These are phyloP conservation scores for Megastigmus dorsalis DNA, from an alignment of 2,888 invertebrate genomes.

Conservation along the genomic window DNA sequence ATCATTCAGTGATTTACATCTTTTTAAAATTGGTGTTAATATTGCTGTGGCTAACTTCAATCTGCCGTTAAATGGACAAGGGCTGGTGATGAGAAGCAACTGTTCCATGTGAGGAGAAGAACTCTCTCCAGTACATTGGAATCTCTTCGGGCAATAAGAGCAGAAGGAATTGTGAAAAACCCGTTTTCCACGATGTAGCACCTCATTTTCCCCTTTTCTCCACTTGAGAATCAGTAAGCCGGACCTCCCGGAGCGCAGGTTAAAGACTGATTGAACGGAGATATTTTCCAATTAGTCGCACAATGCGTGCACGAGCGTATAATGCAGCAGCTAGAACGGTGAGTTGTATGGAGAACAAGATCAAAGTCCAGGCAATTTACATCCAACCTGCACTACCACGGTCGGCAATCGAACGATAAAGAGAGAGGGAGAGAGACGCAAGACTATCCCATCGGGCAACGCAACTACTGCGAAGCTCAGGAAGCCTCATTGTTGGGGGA, in stretches of 20 bases:
- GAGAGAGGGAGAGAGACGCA: not conserved
- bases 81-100: too few relatives aligned
- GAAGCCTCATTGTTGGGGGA: constrained; percentile 70
- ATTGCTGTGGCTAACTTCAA: too few relatives aligned
- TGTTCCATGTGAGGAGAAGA: too few relatives aligned
- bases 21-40: too few relatives aligned
- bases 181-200: not conserved
- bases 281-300: constrained; percentile 22
- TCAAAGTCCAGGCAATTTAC: constrained; percentile 36
- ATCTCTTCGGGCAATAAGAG: not conserved
- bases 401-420: constrained; percentile 11
- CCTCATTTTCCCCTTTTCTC: not conserved
- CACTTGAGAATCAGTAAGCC: not conserved
- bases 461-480: constrained; percentile 33
- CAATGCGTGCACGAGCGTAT: not conserved
- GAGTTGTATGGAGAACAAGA: not conserved
- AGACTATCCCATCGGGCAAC: constrained; percentile 40
- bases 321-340: not conserved
- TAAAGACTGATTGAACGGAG: not conserved
- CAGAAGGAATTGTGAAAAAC: not conserved
- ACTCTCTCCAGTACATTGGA: too few relatives aligned
- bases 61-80: too few relatives aligned
- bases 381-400: not conserved
- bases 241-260: too few relatives aligned
- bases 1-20: too few relatives aligned